A percentile compares a stretch with the other conserved stretches of the same genome.
Conservation (phyloP, 2,797 vertebrate genomes). For the Ibycter americanus region DNA sequence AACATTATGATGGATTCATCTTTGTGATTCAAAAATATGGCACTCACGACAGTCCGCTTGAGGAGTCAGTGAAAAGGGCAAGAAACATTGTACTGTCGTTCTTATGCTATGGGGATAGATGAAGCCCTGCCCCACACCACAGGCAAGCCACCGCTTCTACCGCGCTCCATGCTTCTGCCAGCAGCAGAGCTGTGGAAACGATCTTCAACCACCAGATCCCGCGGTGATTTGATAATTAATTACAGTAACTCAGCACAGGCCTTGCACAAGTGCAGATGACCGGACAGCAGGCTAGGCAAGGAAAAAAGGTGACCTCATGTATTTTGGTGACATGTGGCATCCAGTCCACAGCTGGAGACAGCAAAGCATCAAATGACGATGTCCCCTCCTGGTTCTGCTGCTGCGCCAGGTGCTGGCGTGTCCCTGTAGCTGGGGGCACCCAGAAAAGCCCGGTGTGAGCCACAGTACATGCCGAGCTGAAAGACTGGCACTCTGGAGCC, state of each 20-base stretch:
- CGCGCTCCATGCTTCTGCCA: background rate
- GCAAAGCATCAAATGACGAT: background rate
- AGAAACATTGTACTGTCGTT: background rate
- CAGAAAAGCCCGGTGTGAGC: background rate
- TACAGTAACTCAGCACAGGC: background rate
- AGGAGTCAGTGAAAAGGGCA: background rate
- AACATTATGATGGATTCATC: background rate
- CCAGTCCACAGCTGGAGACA: background rate
- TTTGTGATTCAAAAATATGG: background rate
- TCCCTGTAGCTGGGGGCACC: background rate
- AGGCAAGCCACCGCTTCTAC: background rate
- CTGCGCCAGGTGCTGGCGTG: background rate
- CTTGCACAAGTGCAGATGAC: background rate
- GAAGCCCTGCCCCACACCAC: background rate
- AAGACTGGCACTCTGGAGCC: background rate
- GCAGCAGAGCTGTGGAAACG: background rate
- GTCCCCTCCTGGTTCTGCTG: background rate
- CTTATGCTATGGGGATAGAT: fast-evolving
- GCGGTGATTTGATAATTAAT: background rate
- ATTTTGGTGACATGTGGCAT: background rate
- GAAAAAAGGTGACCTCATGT: background rate
- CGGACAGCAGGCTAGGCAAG: background rate
- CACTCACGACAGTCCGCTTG: background rate
- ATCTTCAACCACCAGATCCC: background rate
- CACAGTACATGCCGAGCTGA: fast-evolving